A percentile compares a stretch with the other conserved stretches of the same genome.
phyloP scores from a whole-genome alignment of 1,140 invertebrate genomes.

The Nasonia giraulti region DNA sequence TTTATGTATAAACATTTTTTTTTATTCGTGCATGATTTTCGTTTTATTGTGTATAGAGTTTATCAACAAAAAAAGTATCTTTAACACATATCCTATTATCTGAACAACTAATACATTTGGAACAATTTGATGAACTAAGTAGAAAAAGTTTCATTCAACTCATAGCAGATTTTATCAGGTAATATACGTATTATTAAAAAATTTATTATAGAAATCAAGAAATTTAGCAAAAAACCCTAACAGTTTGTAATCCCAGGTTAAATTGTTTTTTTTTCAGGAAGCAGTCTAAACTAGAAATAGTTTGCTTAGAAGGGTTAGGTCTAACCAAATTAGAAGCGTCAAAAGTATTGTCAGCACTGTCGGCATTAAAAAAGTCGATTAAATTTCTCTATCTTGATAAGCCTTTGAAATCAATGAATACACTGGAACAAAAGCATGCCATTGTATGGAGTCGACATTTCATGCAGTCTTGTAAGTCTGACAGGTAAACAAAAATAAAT shows the following conservation, averaged over 20 bases:
- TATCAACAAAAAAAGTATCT: neutral
- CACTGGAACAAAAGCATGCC: neutral
- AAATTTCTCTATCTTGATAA: slow-evolving; percentile 21
- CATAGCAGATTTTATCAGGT: slow-evolving; percentile 18
- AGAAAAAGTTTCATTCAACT: neutral
- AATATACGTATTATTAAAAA: too few species aligned
- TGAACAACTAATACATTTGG: neutral
- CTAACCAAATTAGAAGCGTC: neutral
- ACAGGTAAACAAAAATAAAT: neutral
- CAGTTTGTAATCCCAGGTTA: too few species aligned
- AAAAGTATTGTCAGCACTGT: neutral
- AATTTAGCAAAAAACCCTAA: too few species aligned
- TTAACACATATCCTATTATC: neutral
- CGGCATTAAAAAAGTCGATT: neutral
- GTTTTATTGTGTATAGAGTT: neutral
- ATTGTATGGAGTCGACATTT: neutral
- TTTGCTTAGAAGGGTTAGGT: slow-evolving; percentile 20
- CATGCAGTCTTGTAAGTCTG: neutral
- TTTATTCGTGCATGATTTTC: too few species aligned
- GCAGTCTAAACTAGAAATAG: slow-evolving; percentile 3
- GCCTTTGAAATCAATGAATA: neutral
- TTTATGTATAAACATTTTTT: neutral
- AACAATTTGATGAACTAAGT: neutral
- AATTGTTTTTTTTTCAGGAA: neutral
- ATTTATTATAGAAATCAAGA: too few species aligned